Base-by-base conservation (phyloP, 1,140 invertebrate species). In the Musca domestica region DNA sequence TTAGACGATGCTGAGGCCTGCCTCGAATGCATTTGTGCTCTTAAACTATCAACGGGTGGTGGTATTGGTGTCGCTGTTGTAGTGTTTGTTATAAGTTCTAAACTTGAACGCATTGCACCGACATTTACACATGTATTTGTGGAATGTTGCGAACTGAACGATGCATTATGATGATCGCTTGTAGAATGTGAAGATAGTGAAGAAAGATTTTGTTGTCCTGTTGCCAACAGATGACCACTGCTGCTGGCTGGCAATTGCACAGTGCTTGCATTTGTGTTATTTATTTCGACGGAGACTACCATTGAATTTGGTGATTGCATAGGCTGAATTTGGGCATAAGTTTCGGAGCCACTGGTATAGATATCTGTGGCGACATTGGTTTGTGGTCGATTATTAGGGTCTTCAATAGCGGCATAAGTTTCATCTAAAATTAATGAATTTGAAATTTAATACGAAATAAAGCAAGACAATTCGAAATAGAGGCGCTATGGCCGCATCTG, bases 371-470 rank as follows among this genome's bases (percentile, higher is more conserved):
- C 66, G 22, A 58, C 30, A 67, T 74, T 79, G 64, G 81, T 81
- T 71, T 87, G 88, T 63, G 87, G 86, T 56, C 83, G 82, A 72
- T 88, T 89, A 54, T 87, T 88, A 67, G 89, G 91, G 74, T 95
- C 93, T 71, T 93, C 92, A 67, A 94, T 94, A 3, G 92, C 92
- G 1, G 92, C 93, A 81, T 95, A 95, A 85, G 93, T 93, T 83
- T 95, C 93, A 81, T 95, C 93, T 91, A 64, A 48, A 68, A 52
- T 61, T 20, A 41, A 34, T 51, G 19, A 58, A 27, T 58, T 30
- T 17, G 6, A 20, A 25, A 25, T 56, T 27, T 23, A 56, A 56
- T 54, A 23, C 6, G 47, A 17, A n/a, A n/a, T n/a, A n/a, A n/a
- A n/a, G n/a, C n/a, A n/a, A n/a, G n/a, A n/a, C n/a, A n/a, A n/a